Evolutionary conservation across 2,113 vertebrate genomes (phyloP), one percentile per base, ranked within the genome.

Genomic region (Pelecanoides urinatrix): DNA sequence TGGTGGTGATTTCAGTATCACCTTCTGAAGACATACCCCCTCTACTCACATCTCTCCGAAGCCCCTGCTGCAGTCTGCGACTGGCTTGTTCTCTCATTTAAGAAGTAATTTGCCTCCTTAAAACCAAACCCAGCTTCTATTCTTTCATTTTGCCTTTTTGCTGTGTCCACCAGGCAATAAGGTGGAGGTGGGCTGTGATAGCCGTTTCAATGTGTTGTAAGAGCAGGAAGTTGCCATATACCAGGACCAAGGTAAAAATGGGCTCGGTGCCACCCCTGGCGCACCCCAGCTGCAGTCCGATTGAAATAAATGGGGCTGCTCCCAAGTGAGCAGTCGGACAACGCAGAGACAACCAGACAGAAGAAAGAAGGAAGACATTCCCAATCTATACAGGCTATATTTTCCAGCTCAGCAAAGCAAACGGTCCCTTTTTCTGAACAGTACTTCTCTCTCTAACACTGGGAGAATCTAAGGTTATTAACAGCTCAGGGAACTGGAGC

Each of bases 201-300:
- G 40, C 40, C 26, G 8, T 44, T 49, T 38, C 13, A 2, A 3
- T 22, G 32, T n/a, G 47, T 49, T 7, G 1, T n/a, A 26, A 71
- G 49, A 45, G 29, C 2, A 1, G 52, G 34, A 49, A 30, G 42
- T 55, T 26, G n/a, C 53, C 10, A 5, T 6, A 29, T 65, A n/a
- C 20, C 34, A 29, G 25, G 21, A 75, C 17, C 9, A 29, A 68
- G 21, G 40, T 42, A 8, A 62, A 53, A n/a, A 27, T 15, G 25
- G 40, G 21, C 52, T 74, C 2, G 1, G 26, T 36, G 26, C 34
- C 44, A 40, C 23, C 20, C 14, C 20, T 44, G 18, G 16, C 3
- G 2, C 5, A 1, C 27, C 27, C 26, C 10, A 32, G 0, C 30
- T 36, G 42, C 30, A 49, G 20, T 10, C 1, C 0, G 34, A 10